phyloP scores from a whole-genome alignment of 2,797 vertebrate species.

The Tarsius wallacei region DNA sequence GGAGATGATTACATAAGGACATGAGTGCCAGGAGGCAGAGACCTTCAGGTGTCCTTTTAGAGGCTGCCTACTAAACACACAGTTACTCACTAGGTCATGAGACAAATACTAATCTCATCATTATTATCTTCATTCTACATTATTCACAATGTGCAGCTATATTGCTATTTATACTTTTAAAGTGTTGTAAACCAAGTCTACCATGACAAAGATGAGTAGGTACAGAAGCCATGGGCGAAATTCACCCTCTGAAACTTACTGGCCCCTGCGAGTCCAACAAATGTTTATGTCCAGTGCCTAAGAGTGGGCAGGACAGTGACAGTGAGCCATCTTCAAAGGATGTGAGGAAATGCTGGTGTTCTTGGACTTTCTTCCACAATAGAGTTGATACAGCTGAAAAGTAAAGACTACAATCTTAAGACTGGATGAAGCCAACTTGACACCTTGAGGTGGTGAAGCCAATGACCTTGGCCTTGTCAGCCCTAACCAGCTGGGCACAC shows the following conservation, averaged over 20 bases:
- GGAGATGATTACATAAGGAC: not conserved
- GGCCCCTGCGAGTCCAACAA: not conserved
- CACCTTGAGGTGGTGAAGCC: not conserved
- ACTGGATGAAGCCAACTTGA: not conserved
- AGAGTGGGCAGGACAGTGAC: not conserved
- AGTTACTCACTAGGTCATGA: not conserved
- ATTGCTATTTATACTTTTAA: not conserved
- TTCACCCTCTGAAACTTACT: not conserved
- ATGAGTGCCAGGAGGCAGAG: not conserved
- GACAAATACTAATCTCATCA: not conserved
- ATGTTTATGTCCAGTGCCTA: not conserved
- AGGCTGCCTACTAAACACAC: not conserved
- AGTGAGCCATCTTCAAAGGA: not conserved
- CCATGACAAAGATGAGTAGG: not conserved
- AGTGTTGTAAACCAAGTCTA: not conserved
- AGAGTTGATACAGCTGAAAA: not conserved
- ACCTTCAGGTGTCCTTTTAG: not conserved
- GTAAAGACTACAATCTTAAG: not conserved
- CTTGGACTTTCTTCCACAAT: not conserved
- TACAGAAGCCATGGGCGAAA: not conserved
- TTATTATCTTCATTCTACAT: not conserved
- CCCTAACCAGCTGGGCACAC: not conserved
- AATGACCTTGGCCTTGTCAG: not conserved
- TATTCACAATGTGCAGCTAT: not conserved
- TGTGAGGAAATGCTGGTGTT: not conserved